Conservation (phyloP, 2,888 invertebrate species). For the Watsonalla cultraria region DNA sequence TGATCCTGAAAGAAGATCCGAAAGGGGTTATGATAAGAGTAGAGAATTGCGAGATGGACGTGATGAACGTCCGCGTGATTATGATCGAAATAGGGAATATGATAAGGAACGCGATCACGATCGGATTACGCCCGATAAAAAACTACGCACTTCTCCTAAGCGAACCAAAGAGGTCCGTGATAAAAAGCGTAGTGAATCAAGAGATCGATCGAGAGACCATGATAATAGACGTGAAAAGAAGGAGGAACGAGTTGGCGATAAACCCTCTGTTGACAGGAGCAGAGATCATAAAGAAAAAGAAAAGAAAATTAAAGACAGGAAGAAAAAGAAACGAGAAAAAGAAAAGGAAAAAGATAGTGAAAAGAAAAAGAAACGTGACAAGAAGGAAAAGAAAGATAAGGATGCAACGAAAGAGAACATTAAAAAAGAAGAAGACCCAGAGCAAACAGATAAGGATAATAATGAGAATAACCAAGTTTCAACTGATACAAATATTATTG, state of each 20-base stretch:
- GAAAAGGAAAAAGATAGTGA: slow-evolving; percentile 76
- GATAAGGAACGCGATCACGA: slow-evolving; percentile 70
- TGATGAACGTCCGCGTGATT: slow-evolving; percentile 48
- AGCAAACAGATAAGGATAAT: slow-evolving; percentile 44
- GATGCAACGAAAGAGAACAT: slow-evolving; percentile 36
- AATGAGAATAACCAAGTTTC: slow-evolving; percentile 23
- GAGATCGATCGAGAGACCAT: slow-evolving; percentile 70
- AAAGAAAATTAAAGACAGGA: slow-evolving; percentile 71
- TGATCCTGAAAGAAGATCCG: slow-evolving; percentile 52
- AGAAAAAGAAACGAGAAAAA: slow-evolving; percentile 72
- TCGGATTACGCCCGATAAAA: slow-evolving; percentile 61
- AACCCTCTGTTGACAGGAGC: slow-evolving; percentile 64
- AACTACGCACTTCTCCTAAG: slow-evolving; percentile 58
- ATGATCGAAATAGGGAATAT: slow-evolving; percentile 54
- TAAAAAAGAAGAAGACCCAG: slow-evolving; percentile 43
- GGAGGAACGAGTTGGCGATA: slow-evolving; percentile 63
- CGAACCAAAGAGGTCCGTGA: slow-evolving; percentile 57
- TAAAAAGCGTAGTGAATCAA: slow-evolving; percentile 66
- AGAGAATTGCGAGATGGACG: slow-evolving; percentile 46
- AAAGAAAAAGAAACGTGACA: slow-evolving; percentile 74
- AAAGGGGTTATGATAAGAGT: slow-evolving; percentile 43
- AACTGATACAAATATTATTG: slow-evolving; percentile 18
- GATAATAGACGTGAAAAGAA: slow-evolving; percentile 77
- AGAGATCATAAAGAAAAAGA: slow-evolving; percentile 79
- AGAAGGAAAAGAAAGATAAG: slow-evolving; percentile 77